These are phyloP conservation scores for Drosophila mettleri DNA, from an alignment of 2,888 invertebrate species.

Conservation along the genomic window DNA sequence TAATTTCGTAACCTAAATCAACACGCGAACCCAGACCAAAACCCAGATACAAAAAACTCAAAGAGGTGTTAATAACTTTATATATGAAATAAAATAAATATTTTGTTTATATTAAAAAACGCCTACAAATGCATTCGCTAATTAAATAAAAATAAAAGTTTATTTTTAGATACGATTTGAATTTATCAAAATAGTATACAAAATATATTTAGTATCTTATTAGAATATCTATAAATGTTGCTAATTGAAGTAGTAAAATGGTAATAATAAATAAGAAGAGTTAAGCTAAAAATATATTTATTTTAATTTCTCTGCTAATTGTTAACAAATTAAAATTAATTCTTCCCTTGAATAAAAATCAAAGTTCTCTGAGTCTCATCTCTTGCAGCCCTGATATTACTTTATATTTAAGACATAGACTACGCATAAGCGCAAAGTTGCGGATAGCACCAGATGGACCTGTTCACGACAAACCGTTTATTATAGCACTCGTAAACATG, in stretches of 20 bases:
- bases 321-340: neutral
- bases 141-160: conserved; percentile 13
- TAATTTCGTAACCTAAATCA: conserved; percentile 49
- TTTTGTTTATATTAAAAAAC: neutral
- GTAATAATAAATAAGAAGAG: neutral
- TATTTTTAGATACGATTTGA: conserved; percentile 6
- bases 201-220: neutral
- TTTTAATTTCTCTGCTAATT: neutral
- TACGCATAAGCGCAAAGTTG: conserved; percentile 13
- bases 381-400: conserved; percentile 33
- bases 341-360: no score
- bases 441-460: conserved; percentile 38
- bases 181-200: neutral
- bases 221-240: neutral
- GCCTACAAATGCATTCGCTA: conserved; percentile 4
- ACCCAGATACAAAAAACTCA: conserved; percentile 10
- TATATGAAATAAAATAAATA: neutral
- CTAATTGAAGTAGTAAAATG: neutral
- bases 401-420: conserved; percentile 7
- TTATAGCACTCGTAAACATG: conserved; percentile 57
- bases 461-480: conserved; percentile 30
- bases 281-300: neutral
- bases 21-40: conserved; percentile 20
- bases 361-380: neutral
- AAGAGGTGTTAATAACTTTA: conserved; percentile 41